Evolutionary conservation across 1,140 invertebrate species (phyloP).

Genomic region (Neodiprion lecontei): DNA sequence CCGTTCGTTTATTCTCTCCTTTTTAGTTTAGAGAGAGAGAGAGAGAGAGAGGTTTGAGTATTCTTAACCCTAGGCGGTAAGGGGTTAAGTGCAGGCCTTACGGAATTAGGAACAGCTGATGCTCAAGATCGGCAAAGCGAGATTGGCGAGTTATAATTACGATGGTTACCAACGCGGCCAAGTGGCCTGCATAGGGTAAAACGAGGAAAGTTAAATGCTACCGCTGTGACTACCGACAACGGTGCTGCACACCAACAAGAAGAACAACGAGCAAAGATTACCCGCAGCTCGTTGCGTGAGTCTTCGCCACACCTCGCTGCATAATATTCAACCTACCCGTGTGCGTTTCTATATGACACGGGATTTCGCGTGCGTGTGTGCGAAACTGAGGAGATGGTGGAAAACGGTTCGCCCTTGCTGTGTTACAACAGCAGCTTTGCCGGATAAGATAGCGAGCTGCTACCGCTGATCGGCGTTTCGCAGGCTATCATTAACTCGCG

Average conservation of each 20-base stretch:
- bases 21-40: neutral
- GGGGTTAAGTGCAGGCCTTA: neutral
- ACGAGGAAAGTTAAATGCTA: neutral
- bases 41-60: neutral
- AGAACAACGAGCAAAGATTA: too few species aligned
- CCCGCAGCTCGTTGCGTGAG: too few species aligned
- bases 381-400: neutral
- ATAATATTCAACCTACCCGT: too few species aligned
- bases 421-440: neutral
- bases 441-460: conserved; percentile 10
- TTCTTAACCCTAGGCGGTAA: neutral
- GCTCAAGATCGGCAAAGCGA: neutral
- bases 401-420: neutral
- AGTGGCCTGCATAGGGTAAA: neutral
- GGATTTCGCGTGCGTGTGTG: neutral
- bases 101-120: neutral
- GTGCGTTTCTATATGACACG: too few species aligned
- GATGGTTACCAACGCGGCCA: conserved; percentile 1
- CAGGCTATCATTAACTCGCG: conserved; percentile 10
- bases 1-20: too few species aligned
- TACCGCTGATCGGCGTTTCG: neutral
- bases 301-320: too few species aligned
- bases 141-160: conserved; percentile 7
- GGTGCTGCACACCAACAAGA: too few species aligned
- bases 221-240: too few species aligned